Evolutionary conservation across 2,797 vertebrate species (phyloP).

Genomic region (Spondyliosoma cantharus): DNA sequence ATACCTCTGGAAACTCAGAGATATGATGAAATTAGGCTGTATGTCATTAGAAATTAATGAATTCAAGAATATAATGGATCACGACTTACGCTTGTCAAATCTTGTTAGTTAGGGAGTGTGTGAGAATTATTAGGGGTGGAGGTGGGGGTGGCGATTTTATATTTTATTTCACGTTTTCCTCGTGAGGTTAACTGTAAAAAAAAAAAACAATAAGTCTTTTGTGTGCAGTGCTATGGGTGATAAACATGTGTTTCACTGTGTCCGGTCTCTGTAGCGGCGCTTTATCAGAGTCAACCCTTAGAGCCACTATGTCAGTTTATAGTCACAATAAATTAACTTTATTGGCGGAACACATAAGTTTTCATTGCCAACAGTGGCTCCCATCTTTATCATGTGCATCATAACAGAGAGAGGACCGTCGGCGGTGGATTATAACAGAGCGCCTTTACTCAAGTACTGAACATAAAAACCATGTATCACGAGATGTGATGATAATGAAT

Average conservation of each 20-base stretch:
- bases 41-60: slow-evolving; percentile 33
- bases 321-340: neutral
- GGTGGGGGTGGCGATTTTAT: neutral
- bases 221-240: neutral
- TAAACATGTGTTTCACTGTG: neutral
- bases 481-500: too few species aligned
- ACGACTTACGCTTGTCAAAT: slow-evolving; percentile 38
- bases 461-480: too few species aligned
- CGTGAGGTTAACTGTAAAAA: neutral
- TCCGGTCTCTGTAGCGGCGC: neutral
- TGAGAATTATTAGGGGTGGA: neutral
- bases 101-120: slow-evolving; percentile 16
- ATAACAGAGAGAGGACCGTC: neutral
- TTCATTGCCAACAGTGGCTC: neutral
- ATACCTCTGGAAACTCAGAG: slow-evolving; percentile 30
- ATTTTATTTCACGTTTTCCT: neutral
- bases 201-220: neutral
- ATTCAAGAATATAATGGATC: slow-evolving; percentile 46
- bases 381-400: neutral
- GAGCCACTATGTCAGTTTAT: neutral
- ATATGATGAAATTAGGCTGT: slow-evolving; percentile 39
- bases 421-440: too few species aligned
- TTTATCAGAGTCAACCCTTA: neutral
- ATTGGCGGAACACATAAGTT: neutral
- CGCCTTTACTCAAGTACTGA: too few species aligned